Percentiles rank a stretch among this genome's conserved stretches.
Conservation (phyloP, 2,888 invertebrate species). For the Dioctria rufipes region DNA sequence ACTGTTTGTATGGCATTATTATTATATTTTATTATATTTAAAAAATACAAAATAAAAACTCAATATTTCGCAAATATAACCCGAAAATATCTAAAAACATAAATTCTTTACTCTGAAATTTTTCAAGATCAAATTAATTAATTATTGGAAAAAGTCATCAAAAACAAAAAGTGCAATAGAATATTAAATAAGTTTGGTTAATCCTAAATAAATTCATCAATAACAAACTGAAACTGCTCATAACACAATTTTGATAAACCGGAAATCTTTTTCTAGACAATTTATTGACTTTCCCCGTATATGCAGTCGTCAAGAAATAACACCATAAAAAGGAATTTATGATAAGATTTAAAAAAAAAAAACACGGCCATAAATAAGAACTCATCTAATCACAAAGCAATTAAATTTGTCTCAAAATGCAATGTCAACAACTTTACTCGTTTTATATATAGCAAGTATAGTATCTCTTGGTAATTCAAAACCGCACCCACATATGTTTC, state of each 20-base stretch:
- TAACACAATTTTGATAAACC: not conserved
- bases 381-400: conserved; percentile 36
- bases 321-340: conserved; percentile 12
- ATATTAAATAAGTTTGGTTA: too few relatives aligned
- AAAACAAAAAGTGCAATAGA: too few relatives aligned
- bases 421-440: conserved; percentile 29
- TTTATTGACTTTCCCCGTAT: conserved; percentile 28
- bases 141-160: too few relatives aligned
- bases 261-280: not conserved
- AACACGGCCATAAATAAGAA: conserved; percentile 5
- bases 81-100: too few relatives aligned
- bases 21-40: too few relatives aligned
- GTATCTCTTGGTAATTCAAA: conserved; percentile 29
- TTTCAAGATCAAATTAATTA: too few relatives aligned
- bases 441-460: not conserved
- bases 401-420: conserved; percentile 30
- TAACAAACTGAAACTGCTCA: too few relatives aligned
- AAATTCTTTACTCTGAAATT: too few relatives aligned
- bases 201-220: too few relatives aligned
- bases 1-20: too few relatives aligned
- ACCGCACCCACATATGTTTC: conserved; percentile 22
- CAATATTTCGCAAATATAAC: too few relatives aligned
- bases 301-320: not conserved
- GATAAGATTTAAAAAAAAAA: conserved; percentile 23
- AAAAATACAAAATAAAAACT: too few relatives aligned